Evolutionary conservation across 2,797 vertebrate genomes (phyloP).

Genomic region (Ateles fusciceps): DNA sequence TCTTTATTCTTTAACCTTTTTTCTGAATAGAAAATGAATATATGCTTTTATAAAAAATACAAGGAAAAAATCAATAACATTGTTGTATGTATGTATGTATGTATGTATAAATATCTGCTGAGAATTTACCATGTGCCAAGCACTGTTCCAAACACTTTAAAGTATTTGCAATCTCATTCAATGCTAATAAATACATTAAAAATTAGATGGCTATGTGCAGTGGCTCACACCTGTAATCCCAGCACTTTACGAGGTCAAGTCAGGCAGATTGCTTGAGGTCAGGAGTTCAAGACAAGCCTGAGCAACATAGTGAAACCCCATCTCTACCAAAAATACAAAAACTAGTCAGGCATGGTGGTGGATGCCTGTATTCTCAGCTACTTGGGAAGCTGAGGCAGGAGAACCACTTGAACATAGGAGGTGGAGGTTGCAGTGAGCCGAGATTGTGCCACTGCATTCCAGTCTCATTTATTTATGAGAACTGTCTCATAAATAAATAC

Average conservation of each 20-base stretch:
- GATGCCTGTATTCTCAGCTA: neutral
- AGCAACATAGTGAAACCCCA: neutral
- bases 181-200: neutral
- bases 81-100: neutral
- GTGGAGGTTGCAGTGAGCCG: neutral
- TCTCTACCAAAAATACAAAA: neutral
- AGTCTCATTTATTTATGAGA: too few species aligned
- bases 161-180: neutral
- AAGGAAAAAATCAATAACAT: neutral
- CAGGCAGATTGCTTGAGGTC: neutral
- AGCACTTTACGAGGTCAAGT: neutral
- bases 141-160: conserved; percentile 11
- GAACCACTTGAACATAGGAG: neutral
- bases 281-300: neutral
- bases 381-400: neutral
- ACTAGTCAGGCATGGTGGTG: neutral
- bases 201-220: neutral
- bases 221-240: neutral
- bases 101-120: neutral
- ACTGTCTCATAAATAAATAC: neutral
- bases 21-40: neutral
- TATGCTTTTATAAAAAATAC: neutral
- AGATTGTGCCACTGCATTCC: neutral
- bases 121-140: neutral
- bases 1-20: neutral